phyloP scores from a whole-genome alignment of 2,888 invertebrate species.

The Molorchus minor region DNA sequence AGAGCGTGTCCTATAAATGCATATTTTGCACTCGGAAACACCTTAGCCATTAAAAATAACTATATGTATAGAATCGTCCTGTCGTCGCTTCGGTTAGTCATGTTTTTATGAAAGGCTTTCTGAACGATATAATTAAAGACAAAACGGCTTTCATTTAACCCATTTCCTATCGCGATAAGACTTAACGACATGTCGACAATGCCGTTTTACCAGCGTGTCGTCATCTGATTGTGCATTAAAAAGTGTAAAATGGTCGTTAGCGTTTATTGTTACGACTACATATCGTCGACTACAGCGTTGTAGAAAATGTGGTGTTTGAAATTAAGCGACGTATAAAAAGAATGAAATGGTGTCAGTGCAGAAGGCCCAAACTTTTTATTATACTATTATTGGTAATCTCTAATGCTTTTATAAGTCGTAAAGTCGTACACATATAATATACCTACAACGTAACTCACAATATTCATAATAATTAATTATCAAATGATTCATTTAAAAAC shows the following conservation, averaged over 20 bases:
- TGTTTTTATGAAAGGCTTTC: constrained; percentile 35
- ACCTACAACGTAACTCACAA: no score
- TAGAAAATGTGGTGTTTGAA: constrained; percentile 8
- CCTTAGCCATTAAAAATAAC: no score
- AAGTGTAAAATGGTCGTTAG: constrained; percentile 51
- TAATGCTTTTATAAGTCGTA: no score
- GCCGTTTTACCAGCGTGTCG: constrained; percentile 41
- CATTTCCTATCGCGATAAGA: constrained; percentile 41
- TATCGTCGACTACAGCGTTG: constrained; percentile 35
- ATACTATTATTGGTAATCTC: no score
- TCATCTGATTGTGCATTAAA: constrained; percentile 53
- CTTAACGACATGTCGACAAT: constrained; percentile 45
- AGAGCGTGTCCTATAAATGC: no score
- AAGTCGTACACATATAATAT: no score
- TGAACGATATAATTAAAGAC: constrained; percentile 40
- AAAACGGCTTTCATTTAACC: constrained; percentile 40
- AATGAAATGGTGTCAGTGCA: no score
- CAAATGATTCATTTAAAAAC: no score
- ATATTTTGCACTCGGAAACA: no score
- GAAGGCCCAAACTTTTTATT: no score
- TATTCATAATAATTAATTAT: no score
- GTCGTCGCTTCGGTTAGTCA: constrained; percentile 25
- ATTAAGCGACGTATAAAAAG: not conserved
- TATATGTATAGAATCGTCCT: no score
- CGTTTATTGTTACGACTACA: constrained; percentile 49